These are phyloP conservation scores for Rhabdophis nuchalis DNA, from an alignment of 2,797 vertebrate species.

Conservation along the genomic window DNA sequence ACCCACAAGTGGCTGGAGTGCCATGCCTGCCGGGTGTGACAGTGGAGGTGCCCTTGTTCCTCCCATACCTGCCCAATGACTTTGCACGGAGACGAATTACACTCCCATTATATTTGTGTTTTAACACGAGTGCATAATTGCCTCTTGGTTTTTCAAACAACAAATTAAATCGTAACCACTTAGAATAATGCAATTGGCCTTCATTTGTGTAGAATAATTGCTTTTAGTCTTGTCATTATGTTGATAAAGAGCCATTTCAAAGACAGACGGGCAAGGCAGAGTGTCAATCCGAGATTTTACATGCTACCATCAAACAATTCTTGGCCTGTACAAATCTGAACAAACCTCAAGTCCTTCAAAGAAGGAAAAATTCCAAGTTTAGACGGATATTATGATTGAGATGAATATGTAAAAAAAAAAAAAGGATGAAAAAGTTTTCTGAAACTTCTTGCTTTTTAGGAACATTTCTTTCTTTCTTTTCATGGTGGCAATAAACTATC, in stretches of 20 bases:
- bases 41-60: background rate
- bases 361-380: background rate
- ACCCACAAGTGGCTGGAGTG: background rate
- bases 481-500: conserved; percentile 55
- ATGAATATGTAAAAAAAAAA: background rate
- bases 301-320: background rate
- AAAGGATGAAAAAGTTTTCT: conserved; percentile 1
- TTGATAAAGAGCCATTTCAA: background rate
- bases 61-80: background rate
- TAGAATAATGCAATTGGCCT: background rate
- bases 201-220: background rate
- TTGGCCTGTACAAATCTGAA: background rate
- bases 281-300: background rate
- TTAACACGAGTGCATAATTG: background rate
- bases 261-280: background rate
- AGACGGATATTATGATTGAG: background rate
- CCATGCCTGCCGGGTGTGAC: background rate
- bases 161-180: background rate
- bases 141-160: background rate
- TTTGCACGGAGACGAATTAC: background rate
- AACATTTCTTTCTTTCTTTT: conserved; percentile 55
- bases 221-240: background rate
- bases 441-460: conserved; percentile 58
- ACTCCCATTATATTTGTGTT: background rate
- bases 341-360: background rate